These are phyloP conservation scores for Ramphastos sulfuratus DNA, from an alignment of 2,113 vertebrate species.

Conservation along the genomic window DNA sequence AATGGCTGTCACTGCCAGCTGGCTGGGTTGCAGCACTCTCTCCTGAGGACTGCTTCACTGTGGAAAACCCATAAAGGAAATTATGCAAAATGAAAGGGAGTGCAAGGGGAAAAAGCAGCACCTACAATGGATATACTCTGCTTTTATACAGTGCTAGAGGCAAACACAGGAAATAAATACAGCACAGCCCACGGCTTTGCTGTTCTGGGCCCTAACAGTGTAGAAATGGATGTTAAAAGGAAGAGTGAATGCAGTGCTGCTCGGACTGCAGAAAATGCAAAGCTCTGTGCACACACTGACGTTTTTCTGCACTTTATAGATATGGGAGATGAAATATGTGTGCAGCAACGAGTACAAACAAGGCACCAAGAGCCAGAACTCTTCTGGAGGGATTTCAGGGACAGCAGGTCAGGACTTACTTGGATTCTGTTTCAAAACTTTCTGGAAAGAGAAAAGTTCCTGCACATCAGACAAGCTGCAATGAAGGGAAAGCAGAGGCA, in stretches of 20 bases:
- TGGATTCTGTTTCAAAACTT: conserved; percentile 63
- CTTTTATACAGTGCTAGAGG: background rate
- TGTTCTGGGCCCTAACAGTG: background rate
- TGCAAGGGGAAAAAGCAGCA: background rate
- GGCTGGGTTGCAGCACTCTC: background rate
- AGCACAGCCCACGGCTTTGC: background rate
- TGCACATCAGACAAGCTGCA: conserved; percentile 40
- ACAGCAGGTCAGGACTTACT: conserved; percentile 57
- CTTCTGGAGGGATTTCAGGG: conserved; percentile 36
- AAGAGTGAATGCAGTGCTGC: background rate
- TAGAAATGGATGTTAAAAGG: background rate
- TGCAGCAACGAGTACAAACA: conserved; percentile 40
- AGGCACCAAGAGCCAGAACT: conserved; percentile 32
- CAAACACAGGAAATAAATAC: background rate
- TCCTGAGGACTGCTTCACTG: background rate
- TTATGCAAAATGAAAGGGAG: background rate
- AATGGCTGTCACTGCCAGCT: background rate
- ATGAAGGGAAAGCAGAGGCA: conserved; percentile 21
- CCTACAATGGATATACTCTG: background rate
- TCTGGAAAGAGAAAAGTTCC: conserved; percentile 23
- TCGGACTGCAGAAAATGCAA: conserved; percentile 22
- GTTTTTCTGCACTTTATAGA: conserved; percentile 41
- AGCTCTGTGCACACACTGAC: background rate
- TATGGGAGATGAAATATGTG: conserved; percentile 10
- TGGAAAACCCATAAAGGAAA: background rate